A percentile compares a stretch with the other conserved stretches of the same genome.
phyloP scores from a whole-genome alignment of 2,888 invertebrate genomes.

The Amphipoea lucens region DNA sequence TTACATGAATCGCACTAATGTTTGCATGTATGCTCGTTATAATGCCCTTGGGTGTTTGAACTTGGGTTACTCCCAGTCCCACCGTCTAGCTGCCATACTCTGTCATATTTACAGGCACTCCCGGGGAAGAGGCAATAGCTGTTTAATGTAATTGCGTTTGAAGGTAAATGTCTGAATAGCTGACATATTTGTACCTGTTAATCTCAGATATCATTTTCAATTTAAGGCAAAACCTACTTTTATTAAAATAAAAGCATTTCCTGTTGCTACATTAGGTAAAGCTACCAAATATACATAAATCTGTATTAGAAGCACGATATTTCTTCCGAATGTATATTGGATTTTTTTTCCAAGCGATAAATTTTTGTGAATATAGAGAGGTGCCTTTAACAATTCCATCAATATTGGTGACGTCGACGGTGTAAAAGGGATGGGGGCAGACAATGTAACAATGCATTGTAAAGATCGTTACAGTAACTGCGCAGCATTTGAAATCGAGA shows the following conservation, averaged over 20 bases:
- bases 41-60: constrained; percentile 56
- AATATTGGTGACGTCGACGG: constrained; percentile 47
- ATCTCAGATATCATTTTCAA: background rate
- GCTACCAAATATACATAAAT: constrained; percentile 42
- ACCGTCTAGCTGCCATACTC: constrained; percentile 35
- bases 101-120: constrained; percentile 38
- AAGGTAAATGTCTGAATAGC: constrained; percentile 10
- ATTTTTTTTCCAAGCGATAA: constrained; percentile 56
- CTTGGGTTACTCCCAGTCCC: constrained; percentile 38
- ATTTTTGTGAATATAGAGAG: constrained; percentile 55
- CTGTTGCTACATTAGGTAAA: constrained; percentile 15
- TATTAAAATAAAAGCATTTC: constrained; percentile 13
- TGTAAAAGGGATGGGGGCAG: constrained; percentile 9
- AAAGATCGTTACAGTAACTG: constrained; percentile 17
- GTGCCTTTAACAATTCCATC: constrained; percentile 64
- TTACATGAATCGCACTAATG: constrained; percentile 57
- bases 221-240: background rate
- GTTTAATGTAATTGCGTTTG: constrained; percentile 14
- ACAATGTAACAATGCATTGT: constrained; percentile 31
- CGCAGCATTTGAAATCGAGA: background rate
- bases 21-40: constrained; percentile 46
- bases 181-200: background rate
- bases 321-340: constrained; percentile 45
- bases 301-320: constrained; percentile 34
- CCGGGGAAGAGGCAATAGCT: background rate